Evolutionary conservation across 23 tunicate species (phyloP), one percentile per base, ranked within the genome.

Genomic region (Oikopleura albicans): DNA sequence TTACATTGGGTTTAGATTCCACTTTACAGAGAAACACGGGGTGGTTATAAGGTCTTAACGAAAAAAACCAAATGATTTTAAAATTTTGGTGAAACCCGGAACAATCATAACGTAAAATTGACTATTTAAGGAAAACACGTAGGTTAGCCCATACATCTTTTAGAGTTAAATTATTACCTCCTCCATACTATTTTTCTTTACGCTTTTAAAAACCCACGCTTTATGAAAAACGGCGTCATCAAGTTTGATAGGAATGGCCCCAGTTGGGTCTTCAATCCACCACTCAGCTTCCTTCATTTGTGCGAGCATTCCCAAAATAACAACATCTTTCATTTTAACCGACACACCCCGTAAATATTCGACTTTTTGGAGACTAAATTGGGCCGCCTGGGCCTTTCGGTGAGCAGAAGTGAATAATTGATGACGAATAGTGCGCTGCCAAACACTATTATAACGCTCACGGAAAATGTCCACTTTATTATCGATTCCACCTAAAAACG

Each of bases 271-370:
- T 49, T 49, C 59, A 22, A 49, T 49, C 59, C 59, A 49, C 59
- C 59, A 49, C 59, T 49, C 37, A 39, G 87, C 97, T 86, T 90
- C 94, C 84, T 90, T 88, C 16, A 93, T 76, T 85, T 90, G 91
- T 0, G 94, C 41, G 0, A 93, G 40, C 98, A 93, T 93, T 39
- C 94, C 98, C 38, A 93, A 87, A 29, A 90, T 89, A 75, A 93
- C 90, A 0, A 93, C 88, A 12, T 93, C 98, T 88, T 90, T 93
- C 8, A 90, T 39, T 85, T 93, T 93, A 0, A 91, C 86, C 35
- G 98, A 75, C 36, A 94, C 89, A 39, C 98, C 98, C 0, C 86
- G 89, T 28, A 93, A 84, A 75, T 88, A 93, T 86, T 93, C 98
- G n/a, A 90, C 88, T 39, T 87, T 93, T 84, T 86, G 75, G 41